Evolutionary conservation across 1,140 invertebrate species (phyloP).

Genomic region (Macrocentrus cingulum): DNA sequence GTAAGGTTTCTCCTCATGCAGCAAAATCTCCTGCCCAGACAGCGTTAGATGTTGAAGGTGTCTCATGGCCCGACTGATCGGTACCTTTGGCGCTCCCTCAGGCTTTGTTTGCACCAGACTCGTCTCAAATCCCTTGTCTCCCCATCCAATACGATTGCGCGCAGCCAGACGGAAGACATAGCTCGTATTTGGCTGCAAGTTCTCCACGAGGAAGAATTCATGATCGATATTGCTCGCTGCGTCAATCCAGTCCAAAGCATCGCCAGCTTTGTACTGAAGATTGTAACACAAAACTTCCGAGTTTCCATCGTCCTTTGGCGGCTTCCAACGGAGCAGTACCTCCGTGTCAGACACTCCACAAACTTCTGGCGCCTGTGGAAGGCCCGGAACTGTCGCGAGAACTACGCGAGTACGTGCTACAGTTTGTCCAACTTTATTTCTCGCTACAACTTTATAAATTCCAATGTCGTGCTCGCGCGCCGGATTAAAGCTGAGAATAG

Average conservation of each 20-base stretch:
- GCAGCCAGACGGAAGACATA: constrained; percentile 90
- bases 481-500: constrained; percentile 74
- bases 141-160: constrained; percentile 92
- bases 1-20: constrained; percentile 63
- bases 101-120: constrained; percentile 69
- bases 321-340: constrained; percentile 85
- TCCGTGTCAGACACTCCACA: constrained; percentile 81
- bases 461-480: constrained; percentile 81
- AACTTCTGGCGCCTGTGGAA: constrained; percentile 81
- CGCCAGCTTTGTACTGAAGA: constrained; percentile 77
- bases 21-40: constrained; percentile 70
- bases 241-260: constrained; percentile 82
- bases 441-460: constrained; percentile 92
- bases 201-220: constrained; percentile 85
- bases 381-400: constrained; percentile 71
- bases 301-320: constrained; percentile 82
- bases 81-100: constrained; percentile 68
- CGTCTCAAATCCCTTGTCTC: constrained; percentile 76
- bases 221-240: constrained; percentile 88
- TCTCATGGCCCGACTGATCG: constrained; percentile 76
- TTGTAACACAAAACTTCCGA: constrained; percentile 81
- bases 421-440: constrained; percentile 82
- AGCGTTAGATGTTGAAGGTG: constrained; percentile 83
- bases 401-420: constrained; percentile 74
- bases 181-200: constrained; percentile 73